These are phyloP conservation scores for Smittia aterrima DNA, from an alignment of 2,888 invertebrate genomes.

Conservation along the genomic window DNA sequence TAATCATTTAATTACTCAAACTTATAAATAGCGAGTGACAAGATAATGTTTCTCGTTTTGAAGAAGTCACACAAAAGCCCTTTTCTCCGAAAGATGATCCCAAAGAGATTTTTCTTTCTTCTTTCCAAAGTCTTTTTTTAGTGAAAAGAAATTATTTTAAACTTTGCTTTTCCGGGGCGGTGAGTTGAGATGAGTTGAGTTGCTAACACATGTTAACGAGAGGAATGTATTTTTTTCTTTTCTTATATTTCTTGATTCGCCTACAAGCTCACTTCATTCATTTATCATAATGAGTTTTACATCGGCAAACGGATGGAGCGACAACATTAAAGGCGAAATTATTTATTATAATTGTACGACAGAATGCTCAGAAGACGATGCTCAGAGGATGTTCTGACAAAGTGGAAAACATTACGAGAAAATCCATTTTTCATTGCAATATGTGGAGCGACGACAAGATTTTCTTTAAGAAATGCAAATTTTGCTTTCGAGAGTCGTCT, in stretches of 20 bases:
- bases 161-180: slow-evolving; percentile 6
- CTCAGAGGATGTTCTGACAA: slow-evolving; percentile 6
- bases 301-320: not conserved
- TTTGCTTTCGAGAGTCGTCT: not conserved
- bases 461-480: not conserved
- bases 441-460: not conserved
- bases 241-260: not conserved
- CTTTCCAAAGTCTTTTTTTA: not conserved
- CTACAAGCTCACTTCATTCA: slow-evolving; percentile 14
- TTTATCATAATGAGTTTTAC: slow-evolving; percentile 29
- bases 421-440: slow-evolving; percentile 25
- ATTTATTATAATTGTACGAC: slow-evolving; percentile 1
- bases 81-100: slow-evolving; percentile 1
- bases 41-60: not conserved
- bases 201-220: slow-evolving; percentile 30
- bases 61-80: not conserved
- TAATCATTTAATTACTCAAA: slow-evolving; percentile 39
- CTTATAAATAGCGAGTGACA: not conserved
- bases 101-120: not conserved
- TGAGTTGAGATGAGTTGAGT: too few relatives aligned
- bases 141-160: not conserved
- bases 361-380: not conserved
- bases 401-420: not conserved
- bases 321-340: not conserved
- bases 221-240: not conserved